phyloP scores from a whole-genome alignment of 2,888 invertebrate genomes.

The Perizoma affinitatum region DNA sequence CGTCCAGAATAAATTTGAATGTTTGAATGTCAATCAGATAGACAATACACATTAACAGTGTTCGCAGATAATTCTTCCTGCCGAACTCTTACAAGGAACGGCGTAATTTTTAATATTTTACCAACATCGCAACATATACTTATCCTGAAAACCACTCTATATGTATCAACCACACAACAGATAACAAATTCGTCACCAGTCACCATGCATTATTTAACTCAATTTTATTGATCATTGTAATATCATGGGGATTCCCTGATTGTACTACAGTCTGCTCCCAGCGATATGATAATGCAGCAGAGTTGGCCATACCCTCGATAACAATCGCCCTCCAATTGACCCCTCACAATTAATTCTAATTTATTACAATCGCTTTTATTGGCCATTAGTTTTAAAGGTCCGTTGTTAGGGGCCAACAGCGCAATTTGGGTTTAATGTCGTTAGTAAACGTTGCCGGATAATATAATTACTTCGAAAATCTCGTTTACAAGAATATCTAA shows the following conservation, averaged over 20 bases:
- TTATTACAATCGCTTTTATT: slow-evolving; percentile 48
- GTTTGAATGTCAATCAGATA: no score
- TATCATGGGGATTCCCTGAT: background rate
- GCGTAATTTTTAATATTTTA: no score
- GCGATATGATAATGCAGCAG: background rate
- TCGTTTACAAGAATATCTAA: no score
- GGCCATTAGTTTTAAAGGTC: slow-evolving; percentile 32
- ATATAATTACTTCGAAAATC: no score
- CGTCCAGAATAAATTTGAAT: no score
- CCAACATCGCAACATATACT: no score
- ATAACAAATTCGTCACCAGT: background rate
- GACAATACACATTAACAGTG: no score
- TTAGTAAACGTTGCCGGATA: background rate
- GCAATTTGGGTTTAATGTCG: background rate
- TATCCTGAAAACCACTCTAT: no score
- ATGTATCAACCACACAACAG: background rate
- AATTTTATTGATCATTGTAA: background rate
- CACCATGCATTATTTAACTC: background rate
- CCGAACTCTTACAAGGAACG: no score
- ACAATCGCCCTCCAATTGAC: slow-evolving; percentile 44
- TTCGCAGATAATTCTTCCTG: no score
- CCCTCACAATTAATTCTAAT: slow-evolving; percentile 45
- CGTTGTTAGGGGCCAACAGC: slow-evolving; percentile 1
- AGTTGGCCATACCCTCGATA: slow-evolving; percentile 2
- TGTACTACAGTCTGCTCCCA: background rate